Evolutionary conservation across 1,140 invertebrate genomes (phyloP), one percentile per base, ranked within the genome.

Genomic region (Aphelenchoides avenae): DNA sequence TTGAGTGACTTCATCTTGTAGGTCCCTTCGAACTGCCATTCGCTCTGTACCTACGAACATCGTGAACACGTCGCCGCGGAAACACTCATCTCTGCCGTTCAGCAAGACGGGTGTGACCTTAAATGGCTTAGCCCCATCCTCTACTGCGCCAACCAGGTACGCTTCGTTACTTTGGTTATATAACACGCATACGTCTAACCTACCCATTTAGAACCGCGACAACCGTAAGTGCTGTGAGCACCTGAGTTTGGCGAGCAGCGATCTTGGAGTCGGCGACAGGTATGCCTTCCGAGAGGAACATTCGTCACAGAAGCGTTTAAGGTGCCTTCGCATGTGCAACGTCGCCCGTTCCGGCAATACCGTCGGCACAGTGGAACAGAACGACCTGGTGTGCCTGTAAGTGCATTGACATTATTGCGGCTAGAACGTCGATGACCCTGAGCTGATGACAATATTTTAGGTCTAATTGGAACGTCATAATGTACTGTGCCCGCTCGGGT

Each of bases 381-480:
- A 61, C 33, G 69, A 71, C 41, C 43, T 71, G 4, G 69, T 71
- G 11, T 71, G 69, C 29, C 58, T 71, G 5, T 62, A 54, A n/a
- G n/a, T n/a, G n/a, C n/a, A n/a, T n/a, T n/a, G n/a, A n/a, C n/a
- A n/a, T n/a, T n/a, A n/a, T n/a, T n/a, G n/a, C n/a, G n/a, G n/a
- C n/a, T n/a, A n/a, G n/a, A n/a, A n/a, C n/a, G n/a, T n/a, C n/a
- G n/a, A n/a, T n/a, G n/a, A n/a, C n/a, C n/a, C n/a, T n/a, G n/a
- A n/a, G n/a, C n/a, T n/a, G n/a, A n/a, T n/a, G n/a, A n/a, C n/a
- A n/a, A n/a, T n/a, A n/a, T n/a, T n/a, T n/a, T n/a, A n/a, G n/a
- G n/a, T n/a, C n/a, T 33, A 71, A 71, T 34, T 71, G 69, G 69
- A 71, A 71, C 34, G 69, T 71, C 18, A 58, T 73, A 37, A 71